Evolutionary conservation across 2,797 vertebrate genomes (phyloP).

Genomic region (Acanthornis magna): DNA sequence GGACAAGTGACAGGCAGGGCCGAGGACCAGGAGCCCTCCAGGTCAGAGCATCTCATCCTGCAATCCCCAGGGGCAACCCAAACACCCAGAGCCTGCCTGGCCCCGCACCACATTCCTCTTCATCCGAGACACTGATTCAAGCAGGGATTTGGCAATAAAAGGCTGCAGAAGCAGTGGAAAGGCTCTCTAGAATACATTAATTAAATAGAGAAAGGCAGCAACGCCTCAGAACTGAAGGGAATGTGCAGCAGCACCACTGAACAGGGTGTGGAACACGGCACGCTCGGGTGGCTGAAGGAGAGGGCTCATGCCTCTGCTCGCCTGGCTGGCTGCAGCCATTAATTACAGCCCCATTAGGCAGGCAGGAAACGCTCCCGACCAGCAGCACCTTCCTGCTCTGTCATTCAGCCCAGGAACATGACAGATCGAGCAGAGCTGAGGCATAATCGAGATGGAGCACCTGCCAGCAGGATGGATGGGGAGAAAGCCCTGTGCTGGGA

Average conservation of each 20-base stretch:
- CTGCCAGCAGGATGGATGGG: not conserved
- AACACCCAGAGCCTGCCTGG: not conserved
- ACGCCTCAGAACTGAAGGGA: not conserved
- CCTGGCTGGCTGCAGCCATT: not conserved
- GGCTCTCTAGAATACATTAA: not conserved
- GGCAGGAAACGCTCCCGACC: not conserved
- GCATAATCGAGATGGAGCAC: not conserved
- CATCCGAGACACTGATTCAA: not conserved
- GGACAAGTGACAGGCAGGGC: not conserved
- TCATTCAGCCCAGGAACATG: not conserved
- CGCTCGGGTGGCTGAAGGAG: not conserved
- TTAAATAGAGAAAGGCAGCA: not conserved
- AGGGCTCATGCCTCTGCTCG: not conserved
- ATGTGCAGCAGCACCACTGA: fast-evolving
- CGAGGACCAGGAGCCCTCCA: not conserved
- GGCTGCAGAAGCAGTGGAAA: not conserved
- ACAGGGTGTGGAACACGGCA: not conserved
- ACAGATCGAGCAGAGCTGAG: not conserved
- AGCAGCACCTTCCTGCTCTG: not conserved
- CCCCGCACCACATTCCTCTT: not conserved
- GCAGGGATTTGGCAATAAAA: not conserved
- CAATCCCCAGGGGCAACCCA: fast-evolving
- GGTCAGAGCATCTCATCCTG: not conserved
- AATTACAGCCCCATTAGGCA: not conserved
- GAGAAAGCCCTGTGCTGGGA: not conserved